A percentile compares a stretch with the other conserved stretches of the same genome.
Evolutionary conservation across 2,113 vertebrate species (phyloP).

Genomic region (Coptodon bakossiorum): DNA sequence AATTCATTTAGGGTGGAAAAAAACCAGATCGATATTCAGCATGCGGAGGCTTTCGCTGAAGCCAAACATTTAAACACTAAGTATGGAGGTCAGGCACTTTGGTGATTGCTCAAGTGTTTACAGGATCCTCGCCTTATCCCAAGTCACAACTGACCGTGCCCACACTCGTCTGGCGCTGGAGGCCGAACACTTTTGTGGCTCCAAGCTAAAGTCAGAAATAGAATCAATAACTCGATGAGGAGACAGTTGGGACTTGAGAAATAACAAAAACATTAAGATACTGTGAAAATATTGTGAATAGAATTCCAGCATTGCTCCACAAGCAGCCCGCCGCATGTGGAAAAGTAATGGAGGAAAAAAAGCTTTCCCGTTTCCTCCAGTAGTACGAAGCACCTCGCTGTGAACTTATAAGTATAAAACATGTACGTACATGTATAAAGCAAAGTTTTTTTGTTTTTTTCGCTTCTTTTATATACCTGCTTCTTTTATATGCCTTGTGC

Average conservation of each 20-base stretch:
- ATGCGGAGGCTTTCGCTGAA: not conserved
- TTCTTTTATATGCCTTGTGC: slow-evolving; percentile 5
- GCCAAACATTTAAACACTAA: not conserved
- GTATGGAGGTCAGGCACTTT: not conserved
- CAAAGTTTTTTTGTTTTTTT: not conserved
- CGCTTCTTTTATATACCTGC: not conserved
- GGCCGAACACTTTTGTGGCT: slow-evolving; percentile 4
- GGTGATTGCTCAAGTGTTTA: not conserved
- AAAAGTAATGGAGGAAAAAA: not conserved
- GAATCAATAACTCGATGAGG: slow-evolving; percentile 35
- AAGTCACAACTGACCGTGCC: not conserved
- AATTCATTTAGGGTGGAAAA: not conserved
- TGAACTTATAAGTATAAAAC: not conserved
- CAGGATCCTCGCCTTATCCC: not conserved
- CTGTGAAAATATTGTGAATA: slow-evolving; percentile 64
- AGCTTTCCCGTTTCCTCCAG: not conserved
- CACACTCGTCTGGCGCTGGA: slow-evolving; percentile 3
- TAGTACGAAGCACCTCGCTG: not conserved
- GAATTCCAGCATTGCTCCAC: slow-evolving; percentile 41
- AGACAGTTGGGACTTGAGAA: slow-evolving; percentile 33
- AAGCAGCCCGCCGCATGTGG: not conserved
- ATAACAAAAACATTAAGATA: slow-evolving; percentile 34
- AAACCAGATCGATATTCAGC: not conserved
- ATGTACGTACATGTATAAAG: too few species aligned
- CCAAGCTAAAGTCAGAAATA: slow-evolving; percentile 37